phyloP scores from a whole-genome alignment of 2,113 vertebrate species.

The Siniperca chuatsi region DNA sequence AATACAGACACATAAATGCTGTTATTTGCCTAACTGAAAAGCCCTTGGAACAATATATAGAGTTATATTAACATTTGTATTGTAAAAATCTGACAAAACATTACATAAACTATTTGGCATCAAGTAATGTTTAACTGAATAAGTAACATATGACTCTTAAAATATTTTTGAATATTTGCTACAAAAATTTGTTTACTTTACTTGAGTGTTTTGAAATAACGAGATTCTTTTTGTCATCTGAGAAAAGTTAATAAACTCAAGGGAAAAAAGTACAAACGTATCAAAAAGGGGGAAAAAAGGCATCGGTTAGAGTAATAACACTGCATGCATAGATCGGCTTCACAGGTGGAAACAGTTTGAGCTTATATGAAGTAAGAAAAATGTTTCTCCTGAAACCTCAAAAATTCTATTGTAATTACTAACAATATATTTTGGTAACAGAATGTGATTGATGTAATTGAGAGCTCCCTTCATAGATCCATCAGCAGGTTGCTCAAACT shows the following conservation, averaged over 20 bases:
- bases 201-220: slow-evolving; percentile 32
- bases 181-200: slow-evolving; percentile 7
- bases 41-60: slow-evolving; percentile 45
- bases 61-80: slow-evolving; percentile 43
- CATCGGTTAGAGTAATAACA: slow-evolving; percentile 39
- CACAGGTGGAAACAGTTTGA: slow-evolving; percentile 58
- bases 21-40: slow-evolving; percentile 50
- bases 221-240: slow-evolving; percentile 24
- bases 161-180: slow-evolving; percentile 45
- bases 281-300: slow-evolving; percentile 49
- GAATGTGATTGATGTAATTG: slow-evolving; percentile 27
- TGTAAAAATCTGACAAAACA: slow-evolving; percentile 53
- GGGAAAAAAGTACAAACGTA: slow-evolving; percentile 64
- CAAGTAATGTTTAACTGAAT: slow-evolving; percentile 40
- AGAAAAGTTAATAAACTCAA: slow-evolving; percentile 37
- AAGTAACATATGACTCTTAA: slow-evolving; percentile 16
- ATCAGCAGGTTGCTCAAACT: slow-evolving; percentile 30
- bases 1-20: slow-evolving; percentile 55
- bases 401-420: slow-evolving; percentile 14
- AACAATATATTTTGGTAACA: slow-evolving; percentile 41
- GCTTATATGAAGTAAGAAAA: slow-evolving; percentile 53
- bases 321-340: slow-evolving; percentile 50
- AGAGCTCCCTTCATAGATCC: slow-evolving; percentile 33
- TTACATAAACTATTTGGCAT: slow-evolving; percentile 63
- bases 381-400: slow-evolving; percentile 31